phyloP scores from a whole-genome alignment of 2,888 invertebrate genomes.

The Nemotelus pantherinus region DNA sequence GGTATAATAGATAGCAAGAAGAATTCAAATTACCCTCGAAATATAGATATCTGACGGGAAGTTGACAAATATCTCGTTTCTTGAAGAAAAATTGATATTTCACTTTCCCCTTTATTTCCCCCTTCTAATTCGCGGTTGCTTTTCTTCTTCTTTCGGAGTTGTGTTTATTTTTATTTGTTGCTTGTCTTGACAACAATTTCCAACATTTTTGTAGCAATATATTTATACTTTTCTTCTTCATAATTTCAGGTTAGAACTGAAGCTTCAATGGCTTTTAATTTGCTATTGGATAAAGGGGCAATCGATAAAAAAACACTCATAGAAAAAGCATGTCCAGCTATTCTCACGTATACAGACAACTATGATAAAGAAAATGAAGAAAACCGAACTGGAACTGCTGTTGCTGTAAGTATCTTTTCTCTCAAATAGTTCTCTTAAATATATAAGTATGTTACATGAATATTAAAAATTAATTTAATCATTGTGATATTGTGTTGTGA shows the following conservation, averaged over 20 bases:
- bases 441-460: neutral
- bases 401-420: constrained; percentile 42
- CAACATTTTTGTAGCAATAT: no score
- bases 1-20: no score
- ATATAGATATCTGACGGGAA: no score
- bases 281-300: constrained; percentile 42
- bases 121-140: neutral
- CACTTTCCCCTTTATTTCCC: neutral
- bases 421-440: neutral
- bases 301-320: constrained; percentile 46
- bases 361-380: constrained; percentile 29
- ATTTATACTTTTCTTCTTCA: no score
- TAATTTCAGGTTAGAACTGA: constrained; percentile 45
- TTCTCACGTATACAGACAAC: constrained; percentile 40
- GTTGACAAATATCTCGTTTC: no score
- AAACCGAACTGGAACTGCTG: constrained; percentile 41
- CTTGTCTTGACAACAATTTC: no score
- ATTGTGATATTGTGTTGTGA: neutral
- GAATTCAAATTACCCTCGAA: no score
- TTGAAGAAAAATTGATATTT: neutral
- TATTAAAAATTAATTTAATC: neutral
- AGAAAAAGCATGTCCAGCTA: constrained; percentile 46
- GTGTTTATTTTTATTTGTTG: neutral
- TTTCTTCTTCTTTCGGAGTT: neutral
- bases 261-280: constrained; percentile 43